Evolutionary conservation across 2,888 invertebrate genomes (phyloP), one percentile per base, ranked within the genome.

Genomic region (Cheilosia urbana): DNA sequence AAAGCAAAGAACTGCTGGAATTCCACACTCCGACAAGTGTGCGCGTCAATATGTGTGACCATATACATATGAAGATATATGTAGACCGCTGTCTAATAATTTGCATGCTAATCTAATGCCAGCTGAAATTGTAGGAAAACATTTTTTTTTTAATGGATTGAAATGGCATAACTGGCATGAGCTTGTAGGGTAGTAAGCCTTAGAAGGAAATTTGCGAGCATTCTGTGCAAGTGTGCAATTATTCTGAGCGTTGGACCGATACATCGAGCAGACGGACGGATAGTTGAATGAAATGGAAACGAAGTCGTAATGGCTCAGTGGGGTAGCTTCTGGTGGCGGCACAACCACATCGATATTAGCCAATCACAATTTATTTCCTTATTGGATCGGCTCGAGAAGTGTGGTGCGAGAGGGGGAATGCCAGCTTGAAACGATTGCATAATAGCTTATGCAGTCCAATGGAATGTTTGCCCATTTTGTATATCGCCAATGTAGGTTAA

Each of bases 351-450:
- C 53, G 63, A 65, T 79, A 75, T 79, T 65, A 72, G 58, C 42
- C 65, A 75, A 84, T 71, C 69, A 53, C 69, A 84, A 75, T 65
- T 60, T 65, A 80, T 80, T 84, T 84, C 84, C 80, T 84, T 84
- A 80, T 71, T 84, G 55, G 65, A 71, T 42, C 60, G 42, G 30
- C 34, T 66, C 24, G 62, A 65, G 37, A 45, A 62, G n/a, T 51
- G 24, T 63, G 42, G 51, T 40, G 6, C 19, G 19, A 63, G 6
- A 15, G 49, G 34, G 65, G 17, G 27, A 60, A 47, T 49, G 11
- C 24, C 58, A 47, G 42, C 62, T 58, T 30, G 55, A 40, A 37
- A 17, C 53, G 4, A 27, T 66, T 80, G 66, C 60, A 73, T 73
- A 68, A 73, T 53, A 49, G 53, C 17, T n/a, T n/a, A n/a, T 30